phyloP scores from a whole-genome alignment of 2,113 vertebrate genomes.

The Heptranchias perlo region DNA sequence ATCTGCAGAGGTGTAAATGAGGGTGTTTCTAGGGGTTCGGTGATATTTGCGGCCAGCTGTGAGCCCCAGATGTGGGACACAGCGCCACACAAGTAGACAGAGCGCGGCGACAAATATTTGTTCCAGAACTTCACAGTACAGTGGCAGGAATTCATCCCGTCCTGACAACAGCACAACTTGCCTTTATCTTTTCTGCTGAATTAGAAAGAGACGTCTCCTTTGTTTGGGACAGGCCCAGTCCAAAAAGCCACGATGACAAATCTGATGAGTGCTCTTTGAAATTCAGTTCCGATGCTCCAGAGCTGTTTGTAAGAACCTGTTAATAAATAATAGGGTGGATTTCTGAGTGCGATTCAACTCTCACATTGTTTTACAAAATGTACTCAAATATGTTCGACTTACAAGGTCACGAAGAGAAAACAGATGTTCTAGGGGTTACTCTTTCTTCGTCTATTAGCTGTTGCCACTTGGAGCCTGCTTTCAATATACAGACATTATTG shows the following conservation, averaged over 20 bases:
- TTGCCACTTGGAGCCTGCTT: background rate
- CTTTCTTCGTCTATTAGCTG: background rate
- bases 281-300: background rate
- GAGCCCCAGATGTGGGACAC: background rate
- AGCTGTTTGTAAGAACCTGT: background rate
- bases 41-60: background rate
- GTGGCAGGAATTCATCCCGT: conserved; percentile 3
- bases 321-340: background rate
- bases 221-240: background rate
- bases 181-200: background rate
- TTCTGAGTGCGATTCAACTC: background rate
- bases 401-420: background rate
- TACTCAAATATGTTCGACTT: background rate
- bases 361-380: background rate
- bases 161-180: background rate
- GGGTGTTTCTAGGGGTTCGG: background rate
- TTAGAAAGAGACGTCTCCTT: background rate
- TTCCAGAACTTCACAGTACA: background rate
- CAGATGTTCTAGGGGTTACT: background rate
- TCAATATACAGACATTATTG: background rate
- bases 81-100: background rate
- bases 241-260: background rate
- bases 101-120: background rate
- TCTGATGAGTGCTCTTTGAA: background rate
- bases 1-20: background rate